These are phyloP conservation scores for Micrasema minimum DNA, from an alignment of 1,140 invertebrate genomes.

Conservation along the genomic window DNA sequence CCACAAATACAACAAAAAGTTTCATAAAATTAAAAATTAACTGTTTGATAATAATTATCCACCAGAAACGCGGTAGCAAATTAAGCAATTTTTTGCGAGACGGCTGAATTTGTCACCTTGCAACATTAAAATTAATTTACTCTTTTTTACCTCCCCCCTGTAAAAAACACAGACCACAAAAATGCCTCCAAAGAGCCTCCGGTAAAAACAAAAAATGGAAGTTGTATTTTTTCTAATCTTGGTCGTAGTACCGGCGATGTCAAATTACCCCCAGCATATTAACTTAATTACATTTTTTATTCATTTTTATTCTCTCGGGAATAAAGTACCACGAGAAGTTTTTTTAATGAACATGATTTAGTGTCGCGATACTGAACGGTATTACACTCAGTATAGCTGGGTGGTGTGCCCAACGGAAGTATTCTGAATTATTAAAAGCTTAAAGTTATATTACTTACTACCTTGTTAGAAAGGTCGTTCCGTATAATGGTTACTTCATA, in stretches of 20 bases:
- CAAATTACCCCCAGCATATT: slow-evolving; percentile 30
- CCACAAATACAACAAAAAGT: no score
- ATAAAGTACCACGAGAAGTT: background rate
- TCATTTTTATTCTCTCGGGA: background rate
- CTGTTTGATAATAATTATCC: background rate
- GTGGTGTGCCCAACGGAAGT: slow-evolving; percentile 2
- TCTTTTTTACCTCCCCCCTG: background rate
- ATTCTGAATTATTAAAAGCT: slow-evolving; percentile 7
- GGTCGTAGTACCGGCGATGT: slow-evolving; percentile 13
- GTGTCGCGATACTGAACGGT: background rate
- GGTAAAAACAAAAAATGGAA: background rate
- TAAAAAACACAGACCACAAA: background rate
- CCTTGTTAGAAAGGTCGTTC: slow-evolving; percentile 27
- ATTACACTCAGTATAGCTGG: background rate
- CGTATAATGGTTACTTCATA: slow-evolving; percentile 5
- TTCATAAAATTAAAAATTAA: no score
- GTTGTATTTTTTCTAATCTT: background rate
- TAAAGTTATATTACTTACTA: slow-evolving; percentile 30
- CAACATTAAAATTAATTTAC: slow-evolving; percentile 10
- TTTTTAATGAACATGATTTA: slow-evolving; percentile 25
- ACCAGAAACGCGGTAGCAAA: background rate
- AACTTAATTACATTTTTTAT: slow-evolving; percentile 13
- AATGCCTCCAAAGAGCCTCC: background rate
- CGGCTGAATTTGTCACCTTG: slow-evolving; percentile 24
- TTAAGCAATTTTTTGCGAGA: slow-evolving; percentile 8